Base-by-base conservation (phyloP, 92 coral and sea anemone species). In the Epizoanthus illoricatus region DNA sequence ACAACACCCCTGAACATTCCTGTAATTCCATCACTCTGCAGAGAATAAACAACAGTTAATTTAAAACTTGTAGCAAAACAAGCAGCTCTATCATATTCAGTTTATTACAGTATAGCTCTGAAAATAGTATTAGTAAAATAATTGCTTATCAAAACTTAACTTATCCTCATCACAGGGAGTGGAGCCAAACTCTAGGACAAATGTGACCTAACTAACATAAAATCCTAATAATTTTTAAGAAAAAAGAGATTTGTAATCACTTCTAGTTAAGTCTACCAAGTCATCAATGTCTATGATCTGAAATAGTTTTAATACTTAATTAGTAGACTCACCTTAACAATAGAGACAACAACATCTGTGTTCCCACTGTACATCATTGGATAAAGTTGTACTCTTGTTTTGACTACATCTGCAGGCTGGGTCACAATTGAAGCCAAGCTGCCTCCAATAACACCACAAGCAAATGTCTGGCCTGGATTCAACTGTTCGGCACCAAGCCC, bases 391-490 rank as follows among this genome's bases (percentile, higher is more conserved):
- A 96, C 84, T 36, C 89, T 86, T 62, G 99, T 96, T 80, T 96
- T 93, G 56, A 96, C 93, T 9, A 96, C 99, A 88, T 96, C 99
- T 40, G 99, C 96, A 5, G 99, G 99, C 80, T 96, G 99, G 11
- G 99, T 96, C 23, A 90, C 69, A 45, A 96, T 87, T 5, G 95
- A 93, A 13, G 99, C 95, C 65, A 96, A 57, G 45, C 82, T 71
- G 7, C 99, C 99, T 64, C 98, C 97, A 71, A 88, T 66, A 6
- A 92, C 80, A 57, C 98, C 98, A 83, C 95, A 96, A 10, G 76
- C 60, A 66, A 92, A 88, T 59, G 89, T 88, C 76, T 91, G 90
- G 10, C 83, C 72, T 55, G 98, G 65, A 24, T 74, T 75, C 12
- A 96, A 85, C 61, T 96, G 94, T 21, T 90, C 91, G 36, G 70